Evolutionary conservation across 2,888 invertebrate species (phyloP), one percentile per base, ranked within the genome.

Genomic region (Rhabditoides inermis): DNA sequence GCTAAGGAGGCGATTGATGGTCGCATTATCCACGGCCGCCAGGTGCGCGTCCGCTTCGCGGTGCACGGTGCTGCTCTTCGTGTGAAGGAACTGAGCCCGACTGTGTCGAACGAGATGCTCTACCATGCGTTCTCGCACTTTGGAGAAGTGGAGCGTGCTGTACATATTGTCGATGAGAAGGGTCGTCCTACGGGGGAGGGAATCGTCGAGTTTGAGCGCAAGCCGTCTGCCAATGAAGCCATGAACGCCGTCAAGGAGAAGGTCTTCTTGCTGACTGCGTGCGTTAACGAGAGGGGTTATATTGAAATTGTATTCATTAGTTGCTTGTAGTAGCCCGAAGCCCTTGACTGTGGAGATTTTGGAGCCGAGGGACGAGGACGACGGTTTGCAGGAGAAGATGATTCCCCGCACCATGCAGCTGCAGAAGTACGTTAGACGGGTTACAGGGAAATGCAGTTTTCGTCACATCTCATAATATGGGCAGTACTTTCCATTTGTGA

Each of bases 141-240:
- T 70, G 81, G 81, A 41, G 77, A 78, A 39, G 73, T 94, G 71
- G 98, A 98, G 78, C 83, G 89, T 51, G 92, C 92, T 2, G 85
- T 88, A 60, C 90, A 98, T 0, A 84, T 86, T 70, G 92, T 92
- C 25, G 98, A 98, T 78, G 95, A 98, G 73, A 85, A 92, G 75
- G 95, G 95, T 51, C 89, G 90, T 77, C 85, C 90, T n/a, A 85
- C 87, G 23, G 91, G 92, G 4, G 95, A 95, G 79, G 98, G 94
- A 28, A 86, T 94, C 55, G 87, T 98, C n/a, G 95, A 98, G 77
- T 98, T 86, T 79, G 85, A 87, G 0, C 84, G 92, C 44, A 95
- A 95, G 79, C 88, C 88, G 18, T 87, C 87, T 60, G 94, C 94
- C 2, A 82, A 86, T 69, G 83, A 87, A 55, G 94, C 94, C 3